Conservation (phyloP, 1,140 invertebrate species). For the Cotesia chilonis region DNA sequence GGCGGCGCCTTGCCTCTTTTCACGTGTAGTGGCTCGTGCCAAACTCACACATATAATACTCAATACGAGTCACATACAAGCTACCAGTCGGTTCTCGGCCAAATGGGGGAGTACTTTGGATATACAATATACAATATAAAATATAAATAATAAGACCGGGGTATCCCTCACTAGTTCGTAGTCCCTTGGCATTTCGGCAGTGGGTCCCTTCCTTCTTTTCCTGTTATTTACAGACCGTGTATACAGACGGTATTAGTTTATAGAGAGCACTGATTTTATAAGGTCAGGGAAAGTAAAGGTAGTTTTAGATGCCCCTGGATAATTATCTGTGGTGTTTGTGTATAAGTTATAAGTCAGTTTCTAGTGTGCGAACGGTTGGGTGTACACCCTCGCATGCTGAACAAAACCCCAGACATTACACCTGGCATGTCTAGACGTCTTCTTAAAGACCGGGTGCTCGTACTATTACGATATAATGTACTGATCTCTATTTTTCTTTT, state of each 20-base stretch:
- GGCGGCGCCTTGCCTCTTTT: constrained; percentile 25
- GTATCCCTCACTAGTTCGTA: constrained; percentile 42
- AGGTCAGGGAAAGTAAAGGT: constrained; percentile 35
- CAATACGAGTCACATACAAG: too few relatives aligned
- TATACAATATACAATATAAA: constrained; percentile 1
- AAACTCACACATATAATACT: constrained; percentile 10
- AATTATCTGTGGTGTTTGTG: constrained; percentile 51
- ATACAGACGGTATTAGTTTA: not conserved
- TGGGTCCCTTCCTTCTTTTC: too few relatives aligned
- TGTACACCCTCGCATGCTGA: constrained; percentile 48
- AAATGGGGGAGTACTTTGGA: constrained; percentile 41
- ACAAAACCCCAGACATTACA: constrained; percentile 39
- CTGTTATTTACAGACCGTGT: constrained; percentile 9
- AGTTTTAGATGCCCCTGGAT: constrained; percentile 38
- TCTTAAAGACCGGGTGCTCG: constrained; percentile 28
- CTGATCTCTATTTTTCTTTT: not conserved
- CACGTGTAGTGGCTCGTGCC: constrained; percentile 47
- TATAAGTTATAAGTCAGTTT: too few relatives aligned
- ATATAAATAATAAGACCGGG: constrained; percentile 32
- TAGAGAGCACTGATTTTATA: not conserved
- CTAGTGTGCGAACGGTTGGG: constrained; percentile 35
- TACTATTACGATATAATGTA: not conserved
- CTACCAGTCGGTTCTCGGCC: constrained; percentile 40
- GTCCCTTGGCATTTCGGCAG: constrained; percentile 30
- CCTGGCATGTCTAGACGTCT: constrained; percentile 50